Conservation (phyloP, 2,888 invertebrate species). For the Lycocerus yunnanus region DNA sequence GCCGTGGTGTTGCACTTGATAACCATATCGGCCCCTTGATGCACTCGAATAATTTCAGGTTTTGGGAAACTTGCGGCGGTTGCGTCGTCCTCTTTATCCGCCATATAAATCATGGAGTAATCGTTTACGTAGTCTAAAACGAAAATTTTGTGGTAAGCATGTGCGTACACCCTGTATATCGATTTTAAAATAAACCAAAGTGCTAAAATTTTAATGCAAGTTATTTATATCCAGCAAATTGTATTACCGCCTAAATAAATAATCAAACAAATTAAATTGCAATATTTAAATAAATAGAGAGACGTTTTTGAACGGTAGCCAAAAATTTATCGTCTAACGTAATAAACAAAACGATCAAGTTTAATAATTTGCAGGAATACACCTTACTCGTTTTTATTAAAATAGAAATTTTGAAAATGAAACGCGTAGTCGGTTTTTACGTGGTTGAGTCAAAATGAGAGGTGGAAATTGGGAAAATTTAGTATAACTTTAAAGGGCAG, state of each 20-base stretch:
- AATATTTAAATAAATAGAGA: conserved; percentile 1
- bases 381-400: no score
- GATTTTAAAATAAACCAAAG: background rate
- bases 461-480: background rate
- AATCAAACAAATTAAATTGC: conserved; percentile 1
- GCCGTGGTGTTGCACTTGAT: conserved; percentile 40
- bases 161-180: background rate
- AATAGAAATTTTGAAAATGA: background rate
- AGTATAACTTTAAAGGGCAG: background rate
- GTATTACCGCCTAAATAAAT: background rate
- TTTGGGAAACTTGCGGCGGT: conserved; percentile 27
- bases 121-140: conserved; percentile 40
- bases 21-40: conserved; percentile 42
- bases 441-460: background rate
- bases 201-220: background rate
- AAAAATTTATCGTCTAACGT: background rate
- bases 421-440: background rate
- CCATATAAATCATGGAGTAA: conserved; percentile 33
- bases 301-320: background rate
- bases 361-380: background rate
- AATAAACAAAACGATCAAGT: background rate
- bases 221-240: background rate
- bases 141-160: background rate
- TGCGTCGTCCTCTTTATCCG: conserved; percentile 20
- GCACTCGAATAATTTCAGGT: conserved; percentile 40